phyloP scores from a whole-genome alignment of 2,113 vertebrate genomes.

The Bagarius yarrelli region DNA sequence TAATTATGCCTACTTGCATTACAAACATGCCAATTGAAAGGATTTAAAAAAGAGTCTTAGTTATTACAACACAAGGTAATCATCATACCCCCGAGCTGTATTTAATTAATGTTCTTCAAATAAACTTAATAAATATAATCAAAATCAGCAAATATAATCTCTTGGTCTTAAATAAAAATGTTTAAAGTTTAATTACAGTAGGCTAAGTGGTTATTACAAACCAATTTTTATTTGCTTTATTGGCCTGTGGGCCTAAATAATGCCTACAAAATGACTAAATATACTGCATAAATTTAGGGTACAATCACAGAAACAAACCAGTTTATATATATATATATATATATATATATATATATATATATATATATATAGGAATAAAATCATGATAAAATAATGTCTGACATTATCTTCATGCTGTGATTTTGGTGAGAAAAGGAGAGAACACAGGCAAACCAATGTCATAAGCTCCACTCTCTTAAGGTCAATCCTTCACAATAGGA shows the following conservation, averaged over 20 bases:
- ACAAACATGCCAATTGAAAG: background rate
- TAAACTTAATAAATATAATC: background rate
- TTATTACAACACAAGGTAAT: background rate
- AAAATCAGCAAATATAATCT: background rate
- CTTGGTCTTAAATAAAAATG: background rate
- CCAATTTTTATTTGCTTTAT: background rate
- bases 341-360: no score
- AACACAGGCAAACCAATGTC: conserved; percentile 26
- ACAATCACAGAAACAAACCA: background rate
- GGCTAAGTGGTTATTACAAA: background rate
- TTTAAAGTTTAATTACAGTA: background rate
- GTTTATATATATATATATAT: no score
- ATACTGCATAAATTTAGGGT: background rate
- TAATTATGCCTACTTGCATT: background rate
- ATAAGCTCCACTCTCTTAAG: conserved; percentile 56
- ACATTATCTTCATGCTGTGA: background rate
- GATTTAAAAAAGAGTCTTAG: background rate
- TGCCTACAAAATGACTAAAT: background rate
- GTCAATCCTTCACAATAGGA: conserved; percentile 65
- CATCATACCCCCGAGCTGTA: background rate
- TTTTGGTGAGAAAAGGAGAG: conserved; percentile 19
- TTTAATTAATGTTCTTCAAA: background rate
- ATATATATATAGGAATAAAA: no score
- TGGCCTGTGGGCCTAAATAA: background rate
- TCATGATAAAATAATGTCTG: no score